Conservation (phyloP, 2,888 invertebrate genomes). For the Patella caerulea region DNA sequence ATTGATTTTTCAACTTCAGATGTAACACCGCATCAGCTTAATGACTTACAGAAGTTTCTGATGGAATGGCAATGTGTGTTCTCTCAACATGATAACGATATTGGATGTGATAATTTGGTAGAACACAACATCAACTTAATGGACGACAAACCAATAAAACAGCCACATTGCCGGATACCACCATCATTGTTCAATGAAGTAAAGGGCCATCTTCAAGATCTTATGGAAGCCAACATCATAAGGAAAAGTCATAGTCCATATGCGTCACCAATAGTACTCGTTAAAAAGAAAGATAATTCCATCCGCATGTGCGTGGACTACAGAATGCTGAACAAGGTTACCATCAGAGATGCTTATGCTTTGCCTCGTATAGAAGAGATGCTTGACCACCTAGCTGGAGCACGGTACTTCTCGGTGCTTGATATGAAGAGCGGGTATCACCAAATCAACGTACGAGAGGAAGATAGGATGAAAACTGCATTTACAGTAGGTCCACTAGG, state of each 20-base stretch:
- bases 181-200: conserved; percentile 32
- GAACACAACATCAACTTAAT: conserved; percentile 29
- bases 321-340: not conserved
- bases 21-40: not conserved
- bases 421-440: not conserved
- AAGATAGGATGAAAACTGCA: not conserved
- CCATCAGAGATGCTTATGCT: too few species aligned
- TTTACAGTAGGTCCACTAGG: not conserved
- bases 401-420: not conserved
- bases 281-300: not conserved
- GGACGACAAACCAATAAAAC: conserved; percentile 26
- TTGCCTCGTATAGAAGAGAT: too few species aligned
- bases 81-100: conserved; percentile 12
- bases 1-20: not conserved
- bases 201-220: conserved; percentile 29
- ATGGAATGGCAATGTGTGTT: not conserved
- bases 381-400: not conserved
- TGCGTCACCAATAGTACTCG: not conserved
- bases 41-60: not conserved
- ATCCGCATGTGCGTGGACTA: not conserved
- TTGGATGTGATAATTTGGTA: conserved; percentile 23
- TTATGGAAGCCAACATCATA: conserved; percentile 27
- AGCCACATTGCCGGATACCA: conserved; percentile 26
- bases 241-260: conserved; percentile 20
- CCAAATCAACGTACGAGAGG: not conserved